These are phyloP conservation scores for Luffia ferchaultella DNA, from an alignment of 2,888 invertebrate species.

Conservation along the genomic window DNA sequence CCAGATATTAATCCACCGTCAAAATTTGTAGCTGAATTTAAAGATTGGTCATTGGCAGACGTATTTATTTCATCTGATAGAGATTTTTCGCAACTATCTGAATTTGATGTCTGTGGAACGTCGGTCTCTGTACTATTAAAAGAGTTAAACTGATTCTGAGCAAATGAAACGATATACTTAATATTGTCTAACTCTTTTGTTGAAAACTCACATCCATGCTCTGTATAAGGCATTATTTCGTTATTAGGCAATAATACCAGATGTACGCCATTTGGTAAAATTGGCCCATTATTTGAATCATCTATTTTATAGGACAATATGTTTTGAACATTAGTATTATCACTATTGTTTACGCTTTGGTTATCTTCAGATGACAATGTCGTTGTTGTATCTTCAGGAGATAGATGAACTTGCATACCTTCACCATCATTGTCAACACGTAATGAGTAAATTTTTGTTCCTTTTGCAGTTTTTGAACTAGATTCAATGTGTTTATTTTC, in stretches of 20 bases:
- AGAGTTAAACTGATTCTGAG: background rate
- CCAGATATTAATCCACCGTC: too few species aligned
- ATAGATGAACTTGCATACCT: background rate
- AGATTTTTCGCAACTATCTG: too few species aligned
- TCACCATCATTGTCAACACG: background rate
- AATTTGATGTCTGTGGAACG: too few species aligned
- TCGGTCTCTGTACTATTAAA: too few species aligned
- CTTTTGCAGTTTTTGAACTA: background rate
- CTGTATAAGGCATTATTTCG: background rate
- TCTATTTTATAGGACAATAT: background rate
- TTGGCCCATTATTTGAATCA: constrained; percentile 1
- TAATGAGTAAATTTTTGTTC: background rate
- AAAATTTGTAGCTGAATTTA: too few species aligned
- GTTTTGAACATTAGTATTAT: too few species aligned
- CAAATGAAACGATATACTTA: background rate
- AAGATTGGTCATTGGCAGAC: too few species aligned
- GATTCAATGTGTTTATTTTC: background rate
- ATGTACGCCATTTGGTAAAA: constrained; percentile 7
- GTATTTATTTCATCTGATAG: too few species aligned
- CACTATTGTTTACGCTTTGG: too few species aligned
- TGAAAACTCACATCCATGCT: background rate
- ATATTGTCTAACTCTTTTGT: background rate
- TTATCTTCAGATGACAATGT: too few species aligned
- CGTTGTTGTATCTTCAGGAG: background rate
- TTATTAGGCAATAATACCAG: constrained; percentile 5